Percentiles rank a stretch among this genome's conserved stretches.
phyloP scores from a whole-genome alignment of 2,797 vertebrate genomes.

The Eurystomus glaucurus region DNA sequence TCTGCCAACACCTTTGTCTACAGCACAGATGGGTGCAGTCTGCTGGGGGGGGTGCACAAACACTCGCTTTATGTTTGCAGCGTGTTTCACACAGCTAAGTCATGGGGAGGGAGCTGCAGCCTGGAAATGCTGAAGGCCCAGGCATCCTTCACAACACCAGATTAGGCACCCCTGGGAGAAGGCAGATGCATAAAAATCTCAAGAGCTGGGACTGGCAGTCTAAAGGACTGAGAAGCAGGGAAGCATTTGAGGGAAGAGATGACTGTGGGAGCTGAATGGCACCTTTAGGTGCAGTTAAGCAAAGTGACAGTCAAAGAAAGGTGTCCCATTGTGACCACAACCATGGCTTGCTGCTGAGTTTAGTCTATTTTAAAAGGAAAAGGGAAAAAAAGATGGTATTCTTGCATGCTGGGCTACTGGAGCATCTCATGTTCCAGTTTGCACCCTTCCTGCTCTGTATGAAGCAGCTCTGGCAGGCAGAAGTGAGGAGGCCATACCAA shows the following conservation, averaged over 20 bases:
- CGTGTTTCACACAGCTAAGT: neutral
- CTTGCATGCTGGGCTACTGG: neutral
- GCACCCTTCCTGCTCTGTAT: neutral
- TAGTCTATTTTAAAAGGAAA: neutral
- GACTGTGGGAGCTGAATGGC: neutral
- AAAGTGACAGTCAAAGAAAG: neutral
- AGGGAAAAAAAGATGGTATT: neutral
- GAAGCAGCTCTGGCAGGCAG: neutral
- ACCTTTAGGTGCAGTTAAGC: neutral
- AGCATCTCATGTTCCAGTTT: neutral
- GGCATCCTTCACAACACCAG: fast-evolving
- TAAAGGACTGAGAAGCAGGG: neutral
- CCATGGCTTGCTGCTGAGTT: neutral
- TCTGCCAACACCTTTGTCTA: neutral
- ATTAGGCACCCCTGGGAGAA: neutral
- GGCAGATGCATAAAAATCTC: neutral
- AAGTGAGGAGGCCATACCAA: neutral
- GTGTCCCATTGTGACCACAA: neutral
- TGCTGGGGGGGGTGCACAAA: neutral
- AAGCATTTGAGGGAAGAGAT: neutral
- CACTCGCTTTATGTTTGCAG: neutral
- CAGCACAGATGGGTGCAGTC: neutral
- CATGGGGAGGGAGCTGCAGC: neutral
- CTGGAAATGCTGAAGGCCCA: neutral
- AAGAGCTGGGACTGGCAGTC: neutral